These are phyloP conservation scores for Eugnorisma glareosa DNA, from an alignment of 2,888 invertebrate genomes.

Conservation along the genomic window DNA sequence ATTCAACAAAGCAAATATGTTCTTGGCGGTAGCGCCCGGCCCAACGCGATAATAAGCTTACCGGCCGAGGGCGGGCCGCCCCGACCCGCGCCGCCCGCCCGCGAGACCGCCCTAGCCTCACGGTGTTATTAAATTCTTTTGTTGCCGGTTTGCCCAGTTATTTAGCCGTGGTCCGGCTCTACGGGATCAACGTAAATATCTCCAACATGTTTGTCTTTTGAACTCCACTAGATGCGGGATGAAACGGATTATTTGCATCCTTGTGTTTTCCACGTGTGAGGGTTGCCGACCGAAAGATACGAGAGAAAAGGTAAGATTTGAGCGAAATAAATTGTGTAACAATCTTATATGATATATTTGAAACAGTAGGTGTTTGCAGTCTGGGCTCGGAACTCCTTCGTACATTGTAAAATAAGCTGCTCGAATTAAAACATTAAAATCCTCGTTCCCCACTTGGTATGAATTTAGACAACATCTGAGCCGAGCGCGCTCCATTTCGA, in stretches of 20 bases:
- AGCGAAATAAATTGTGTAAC: conserved; percentile 72
- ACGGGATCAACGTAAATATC: conserved; percentile 85
- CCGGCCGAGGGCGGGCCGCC: conserved; percentile 78
- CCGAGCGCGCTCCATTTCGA: conserved; percentile 82
- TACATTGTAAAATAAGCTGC: conserved; percentile 81
- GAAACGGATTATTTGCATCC: conserved; percentile 81
- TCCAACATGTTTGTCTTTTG: conserved; percentile 80
- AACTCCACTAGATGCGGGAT: conserved; percentile 78
- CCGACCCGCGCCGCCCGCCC: conserved; percentile 70
- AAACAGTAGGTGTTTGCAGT: conserved; percentile 79
- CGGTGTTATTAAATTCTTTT: conserved; percentile 89
- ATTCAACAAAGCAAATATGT: conserved; percentile 88
- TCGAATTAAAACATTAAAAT: conserved; percentile 84
- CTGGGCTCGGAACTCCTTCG: conserved; percentile 13
- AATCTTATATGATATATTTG: conserved; percentile 74
- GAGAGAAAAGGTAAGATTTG: conserved; percentile 50
- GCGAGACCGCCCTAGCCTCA: conserved; percentile 77
- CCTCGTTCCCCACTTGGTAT: conserved; percentile 68
- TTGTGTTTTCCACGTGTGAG: conserved; percentile 63
- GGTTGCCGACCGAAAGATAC: conserved; percentile 48
- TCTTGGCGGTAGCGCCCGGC: conserved; percentile 76
- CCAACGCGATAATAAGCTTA: conserved; percentile 88
- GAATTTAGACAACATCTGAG: conserved; percentile 83
- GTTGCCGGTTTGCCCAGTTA: conserved; percentile 85
- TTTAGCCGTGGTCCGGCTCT: conserved; percentile 82